Evolutionary conservation across 1,140 invertebrate genomes (phyloP).

Genomic region (Brachionus asplanchnoidis): DNA sequence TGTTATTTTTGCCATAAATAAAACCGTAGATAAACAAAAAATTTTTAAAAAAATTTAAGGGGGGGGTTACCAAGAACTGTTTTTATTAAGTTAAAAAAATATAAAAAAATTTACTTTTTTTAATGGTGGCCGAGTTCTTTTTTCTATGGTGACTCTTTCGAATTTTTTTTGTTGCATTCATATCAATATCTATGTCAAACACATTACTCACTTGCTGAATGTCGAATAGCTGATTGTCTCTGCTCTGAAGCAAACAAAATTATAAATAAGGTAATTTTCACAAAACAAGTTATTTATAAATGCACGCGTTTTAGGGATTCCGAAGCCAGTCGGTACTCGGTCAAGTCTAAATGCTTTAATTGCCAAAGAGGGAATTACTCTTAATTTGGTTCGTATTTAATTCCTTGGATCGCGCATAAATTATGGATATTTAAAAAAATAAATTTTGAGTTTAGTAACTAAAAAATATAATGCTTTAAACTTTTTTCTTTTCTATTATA

Average conservation of each 20-base stretch:
- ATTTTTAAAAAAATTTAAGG: no score
- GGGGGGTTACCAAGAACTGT: no score
- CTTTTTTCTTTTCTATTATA: constrained; percentile 3
- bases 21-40: no score
- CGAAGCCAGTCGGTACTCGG: neutral
- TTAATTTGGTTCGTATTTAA: neutral
- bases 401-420: neutral
- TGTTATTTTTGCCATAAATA: no score
- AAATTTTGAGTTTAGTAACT: constrained; percentile 13
- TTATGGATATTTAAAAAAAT: constrained; percentile 12
- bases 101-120: neutral
- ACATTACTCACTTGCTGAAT: neutral
- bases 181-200: neutral
- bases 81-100: neutral
- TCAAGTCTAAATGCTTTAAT: neutral
- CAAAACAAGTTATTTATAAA: neutral
- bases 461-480: constrained; percentile 2
- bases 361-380: neutral
- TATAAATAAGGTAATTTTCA: neutral
- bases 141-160: neutral
- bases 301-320: neutral
- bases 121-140: neutral
- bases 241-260: neutral
- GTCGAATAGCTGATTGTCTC: neutral
- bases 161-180: neutral